Conservation (phyloP, 2,797 vertebrate genomes). For the Oryzias sinensis region DNA sequence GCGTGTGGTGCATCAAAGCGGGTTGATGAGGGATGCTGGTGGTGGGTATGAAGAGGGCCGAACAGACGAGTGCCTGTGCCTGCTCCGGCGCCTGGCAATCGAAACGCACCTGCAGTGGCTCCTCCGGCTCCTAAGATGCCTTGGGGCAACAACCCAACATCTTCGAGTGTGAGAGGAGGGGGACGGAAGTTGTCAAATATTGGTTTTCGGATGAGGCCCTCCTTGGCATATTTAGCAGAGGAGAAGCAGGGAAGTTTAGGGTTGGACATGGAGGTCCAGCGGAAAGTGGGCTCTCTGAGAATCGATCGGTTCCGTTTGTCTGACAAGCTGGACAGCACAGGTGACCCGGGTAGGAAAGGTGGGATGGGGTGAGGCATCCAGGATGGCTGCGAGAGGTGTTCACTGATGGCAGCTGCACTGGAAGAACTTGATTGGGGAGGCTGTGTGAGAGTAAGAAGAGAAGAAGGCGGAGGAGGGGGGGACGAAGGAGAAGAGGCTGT, state of each 20-base stretch:
- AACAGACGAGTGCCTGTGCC: constrained; percentile 86
- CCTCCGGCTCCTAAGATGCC: constrained; percentile 66
- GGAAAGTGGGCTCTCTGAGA: constrained; percentile 93
- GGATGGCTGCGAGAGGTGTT: constrained; percentile 78
- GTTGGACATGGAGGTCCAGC: constrained; percentile 93
- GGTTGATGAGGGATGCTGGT: constrained; percentile 76
- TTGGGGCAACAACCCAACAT: constrained; percentile 88
- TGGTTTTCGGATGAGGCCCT: constrained; percentile 97
- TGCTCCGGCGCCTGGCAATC: constrained; percentile 65
- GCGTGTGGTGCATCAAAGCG: constrained; percentile 85
- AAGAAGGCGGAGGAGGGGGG: constrained; percentile 92
- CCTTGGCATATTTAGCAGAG: constrained; percentile 99
- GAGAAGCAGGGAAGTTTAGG: constrained; percentile 94
- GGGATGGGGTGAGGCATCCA: constrained; percentile 93
- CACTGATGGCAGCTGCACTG: constrained; percentile 78
- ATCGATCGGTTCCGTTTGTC: constrained; percentile 93
- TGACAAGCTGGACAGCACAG: constrained; percentile 79
- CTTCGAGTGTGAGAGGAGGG: constrained; percentile 92
- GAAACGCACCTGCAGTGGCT: constrained; percentile 78
- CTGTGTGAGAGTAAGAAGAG: constrained; percentile 87
- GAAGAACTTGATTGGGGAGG: constrained; percentile 78
- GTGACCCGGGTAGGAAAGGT: constrained; percentile 82
- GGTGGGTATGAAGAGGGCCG: constrained; percentile 83
- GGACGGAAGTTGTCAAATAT: constrained; percentile 98
- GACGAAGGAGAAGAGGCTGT: constrained; percentile 85